phyloP scores from a whole-genome alignment of 1,140 invertebrate genomes.

The Ylistrum balloti region DNA sequence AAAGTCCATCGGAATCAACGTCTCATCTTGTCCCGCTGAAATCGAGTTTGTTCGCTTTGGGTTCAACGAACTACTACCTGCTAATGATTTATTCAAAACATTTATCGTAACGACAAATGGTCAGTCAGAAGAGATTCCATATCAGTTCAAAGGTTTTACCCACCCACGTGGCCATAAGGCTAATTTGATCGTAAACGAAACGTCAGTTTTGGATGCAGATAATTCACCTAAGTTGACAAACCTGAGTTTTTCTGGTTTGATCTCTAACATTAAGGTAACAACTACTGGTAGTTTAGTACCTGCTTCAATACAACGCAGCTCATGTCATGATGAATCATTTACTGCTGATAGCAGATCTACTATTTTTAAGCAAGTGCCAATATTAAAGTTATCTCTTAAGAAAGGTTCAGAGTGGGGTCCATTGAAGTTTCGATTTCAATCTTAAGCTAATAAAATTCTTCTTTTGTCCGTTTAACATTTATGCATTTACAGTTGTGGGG shows the following conservation, averaged over 20 bases:
- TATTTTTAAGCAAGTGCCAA: too few relatives aligned
- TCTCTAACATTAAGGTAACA: slow-evolving; percentile 65
- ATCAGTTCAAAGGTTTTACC: slow-evolving; percentile 58
- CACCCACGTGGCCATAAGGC: slow-evolving; percentile 65
- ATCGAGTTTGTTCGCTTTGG: slow-evolving; percentile 67
- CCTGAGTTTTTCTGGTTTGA: slow-evolving; percentile 63
- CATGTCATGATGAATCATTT: too few relatives aligned
- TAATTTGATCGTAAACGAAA: slow-evolving; percentile 52
- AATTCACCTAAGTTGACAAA: slow-evolving; percentile 62
- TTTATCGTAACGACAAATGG: slow-evolving; percentile 57
- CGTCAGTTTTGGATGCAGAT: slow-evolving; percentile 57
- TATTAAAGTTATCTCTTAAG: too few relatives aligned
- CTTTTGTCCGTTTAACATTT: too few relatives aligned
- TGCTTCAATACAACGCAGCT: too few relatives aligned
- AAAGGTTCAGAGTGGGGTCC: too few relatives aligned
- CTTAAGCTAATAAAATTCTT: too few relatives aligned
- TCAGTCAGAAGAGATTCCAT: slow-evolving; percentile 50
- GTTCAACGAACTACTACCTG: slow-evolving; percentile 59
- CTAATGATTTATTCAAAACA: neutral
- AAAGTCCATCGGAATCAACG: neutral
- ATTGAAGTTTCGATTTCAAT: too few relatives aligned
- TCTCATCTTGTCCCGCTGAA: slow-evolving; percentile 54
- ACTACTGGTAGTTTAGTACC: too few relatives aligned
- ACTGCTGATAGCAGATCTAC: too few relatives aligned
- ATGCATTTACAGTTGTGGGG: too few relatives aligned